Base-by-base conservation (phyloP, 2,888 invertebrate species). In the Heliothis peltigera region DNA sequence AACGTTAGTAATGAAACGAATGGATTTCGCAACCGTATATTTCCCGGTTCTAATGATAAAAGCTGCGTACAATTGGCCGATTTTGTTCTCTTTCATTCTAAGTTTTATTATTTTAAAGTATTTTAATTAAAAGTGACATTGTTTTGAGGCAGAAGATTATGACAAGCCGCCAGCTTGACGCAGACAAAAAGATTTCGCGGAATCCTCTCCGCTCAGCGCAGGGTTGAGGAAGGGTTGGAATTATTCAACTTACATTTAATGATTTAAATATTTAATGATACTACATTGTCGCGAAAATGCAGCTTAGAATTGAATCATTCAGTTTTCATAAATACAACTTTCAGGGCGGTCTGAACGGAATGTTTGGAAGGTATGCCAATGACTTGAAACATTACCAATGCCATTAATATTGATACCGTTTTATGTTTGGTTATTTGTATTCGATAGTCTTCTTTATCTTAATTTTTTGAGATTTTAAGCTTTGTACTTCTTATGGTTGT, bases 121-220 rank as follows among this genome's bases (percentile, higher is more conserved):
- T 87, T 89, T 90, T 89, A 90, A 92, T 91, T 91, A 90, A 90
- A 90, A 85, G 85, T 83, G 84, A 86, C 88, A 88, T 91, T 91
- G 89, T 90, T 90, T 89, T 87, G 80, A 77, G 80, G 82, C 83
- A 82, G 84, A 83, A 85, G 89, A 91, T 92, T 91, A 91, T 88
- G 87, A 88, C 88, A 86, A 88, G 85, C 86, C 83, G 84, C 66
- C 84, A 81, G 84, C 80, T 88, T 88, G 90, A 88, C 83, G 83
- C 77, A 81, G 84, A 89, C 85, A 88, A 89, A 90, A 91, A 91
- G 87, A 89, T 89, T 87, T 86, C 61, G 78, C 61, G 79, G 85
- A 87, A 88, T 88, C 82, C 84, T 80, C 83, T 87, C 78, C 82
- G 77, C 79, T 76, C 70, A 73, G 69, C 74, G 75, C 74, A 84